Conservation (phyloP, 2,113 vertebrate genomes). For the Pseudopipra pipra region DNA sequence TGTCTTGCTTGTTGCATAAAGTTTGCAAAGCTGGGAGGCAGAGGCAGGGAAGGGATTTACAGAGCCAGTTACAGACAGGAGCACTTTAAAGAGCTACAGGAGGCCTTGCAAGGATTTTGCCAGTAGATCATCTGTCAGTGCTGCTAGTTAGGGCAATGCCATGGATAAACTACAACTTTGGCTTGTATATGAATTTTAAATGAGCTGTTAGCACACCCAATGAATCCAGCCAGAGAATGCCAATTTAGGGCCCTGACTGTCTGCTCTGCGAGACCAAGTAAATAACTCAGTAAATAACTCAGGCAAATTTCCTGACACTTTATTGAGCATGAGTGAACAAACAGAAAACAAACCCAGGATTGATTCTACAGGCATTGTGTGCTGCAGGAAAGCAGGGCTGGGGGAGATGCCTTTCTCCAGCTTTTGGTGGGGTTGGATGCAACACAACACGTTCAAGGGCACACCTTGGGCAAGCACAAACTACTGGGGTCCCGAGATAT, state of each 20-base stretch:
- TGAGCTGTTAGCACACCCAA: not conserved
- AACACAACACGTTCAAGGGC: not conserved
- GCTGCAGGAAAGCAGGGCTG: not conserved
- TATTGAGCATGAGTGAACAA: not conserved
- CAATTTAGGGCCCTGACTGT: not conserved
- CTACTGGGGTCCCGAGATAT: not conserved
- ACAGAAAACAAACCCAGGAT: not conserved
- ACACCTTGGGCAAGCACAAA: not conserved
- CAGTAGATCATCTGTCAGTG: not conserved
- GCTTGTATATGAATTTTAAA: not conserved
- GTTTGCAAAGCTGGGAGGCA: not conserved
- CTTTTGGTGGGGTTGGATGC: not conserved
- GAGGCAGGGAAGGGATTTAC: not conserved
- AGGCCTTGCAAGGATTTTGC: not conserved
- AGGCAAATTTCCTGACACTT: not conserved
- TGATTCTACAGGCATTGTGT: not conserved
- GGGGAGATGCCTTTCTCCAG: not conserved
- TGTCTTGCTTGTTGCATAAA: not conserved
- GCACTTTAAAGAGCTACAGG: not conserved
- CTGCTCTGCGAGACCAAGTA: not conserved
- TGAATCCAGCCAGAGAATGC: not conserved
- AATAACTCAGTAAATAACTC: conserved; percentile 26
- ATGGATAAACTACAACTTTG: not conserved
- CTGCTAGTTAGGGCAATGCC: not conserved
- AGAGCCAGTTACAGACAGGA: not conserved